Evolutionary conservation across 2,113 vertebrate species (phyloP).

Genomic region (Sylvia atricapilla): DNA sequence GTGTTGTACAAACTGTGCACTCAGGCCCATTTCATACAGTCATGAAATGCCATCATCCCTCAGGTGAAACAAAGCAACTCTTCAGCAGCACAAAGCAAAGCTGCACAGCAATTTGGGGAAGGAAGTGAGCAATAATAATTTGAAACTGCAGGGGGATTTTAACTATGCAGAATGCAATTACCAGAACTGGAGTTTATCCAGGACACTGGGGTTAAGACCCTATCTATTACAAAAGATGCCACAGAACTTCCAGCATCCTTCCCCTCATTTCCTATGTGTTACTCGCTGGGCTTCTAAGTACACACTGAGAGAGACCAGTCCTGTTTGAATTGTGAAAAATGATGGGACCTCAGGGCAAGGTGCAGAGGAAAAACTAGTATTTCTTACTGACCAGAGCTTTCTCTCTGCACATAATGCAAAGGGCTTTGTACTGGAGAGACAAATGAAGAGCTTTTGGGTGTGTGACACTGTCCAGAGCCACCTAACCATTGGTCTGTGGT

Average conservation of each 20-base stretch:
- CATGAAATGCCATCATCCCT: slow-evolving; percentile 51
- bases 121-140: slow-evolving; percentile 62
- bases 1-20: background rate
- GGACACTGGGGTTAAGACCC: slow-evolving; percentile 59
- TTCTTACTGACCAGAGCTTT: background rate
- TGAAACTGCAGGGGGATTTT: slow-evolving; percentile 62
- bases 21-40: slow-evolving; percentile 23
- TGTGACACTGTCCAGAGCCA: background rate
- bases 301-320: background rate
- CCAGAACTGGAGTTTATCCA: slow-evolving; percentile 60
- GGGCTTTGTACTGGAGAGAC: background rate
- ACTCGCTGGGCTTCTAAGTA: background rate
- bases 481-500: background rate
- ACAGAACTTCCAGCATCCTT: slow-evolving; percentile 34
- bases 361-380: background rate
- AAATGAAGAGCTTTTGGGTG: background rate
- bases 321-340: background rate
- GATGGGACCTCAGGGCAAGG: background rate
- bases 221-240: slow-evolving; percentile 62
- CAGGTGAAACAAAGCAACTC: slow-evolving; percentile 66
- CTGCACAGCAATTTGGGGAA: slow-evolving; percentile 40
- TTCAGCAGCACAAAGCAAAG: slow-evolving; percentile 46
- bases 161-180: slow-evolving; percentile 61
- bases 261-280: slow-evolving; percentile 16
- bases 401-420: background rate